phyloP scores from a whole-genome alignment of 1,140 invertebrate species.

The Brachionus asplanchnoidis region DNA sequence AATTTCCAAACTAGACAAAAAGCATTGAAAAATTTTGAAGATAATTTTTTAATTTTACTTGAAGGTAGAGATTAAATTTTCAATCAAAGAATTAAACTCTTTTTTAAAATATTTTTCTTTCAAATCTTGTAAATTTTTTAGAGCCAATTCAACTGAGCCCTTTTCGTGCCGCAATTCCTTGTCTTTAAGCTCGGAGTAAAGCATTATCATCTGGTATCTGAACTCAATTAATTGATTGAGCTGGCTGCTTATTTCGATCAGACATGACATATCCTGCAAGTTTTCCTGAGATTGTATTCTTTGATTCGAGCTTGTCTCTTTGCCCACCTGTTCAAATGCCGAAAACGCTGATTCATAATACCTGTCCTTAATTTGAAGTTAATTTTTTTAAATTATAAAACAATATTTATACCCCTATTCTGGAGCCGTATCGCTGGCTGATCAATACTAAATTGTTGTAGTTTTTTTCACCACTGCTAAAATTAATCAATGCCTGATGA shows the following conservation, averaged over 20 bases:
- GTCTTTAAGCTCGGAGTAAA: constrained; percentile 10
- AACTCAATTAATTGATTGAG: constrained; percentile 2
- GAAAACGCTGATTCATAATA: neutral
- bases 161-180: constrained; percentile 4
- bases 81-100: neutral
- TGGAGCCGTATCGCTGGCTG: neutral
- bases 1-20: constrained; percentile 15
- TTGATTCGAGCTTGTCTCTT: neutral
- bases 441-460: constrained; percentile 30
- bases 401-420: neutral
- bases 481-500: neutral
- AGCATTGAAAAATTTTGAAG: neutral
- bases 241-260: neutral
- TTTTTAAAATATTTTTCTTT: neutral
- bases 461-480: neutral
- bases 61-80: neutral
- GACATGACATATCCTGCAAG: neutral
- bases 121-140: neutral
- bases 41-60: neutral
- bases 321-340: neutral
- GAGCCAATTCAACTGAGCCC: neutral
- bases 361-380: neutral
- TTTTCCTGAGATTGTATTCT: too few species aligned
- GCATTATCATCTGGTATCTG: constrained; percentile 8
- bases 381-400: neutral